Percentiles rank a stretch among this genome's conserved stretches.
Conservation (phyloP, 2,888 invertebrate genomes). For the Aphrophora alni region DNA sequence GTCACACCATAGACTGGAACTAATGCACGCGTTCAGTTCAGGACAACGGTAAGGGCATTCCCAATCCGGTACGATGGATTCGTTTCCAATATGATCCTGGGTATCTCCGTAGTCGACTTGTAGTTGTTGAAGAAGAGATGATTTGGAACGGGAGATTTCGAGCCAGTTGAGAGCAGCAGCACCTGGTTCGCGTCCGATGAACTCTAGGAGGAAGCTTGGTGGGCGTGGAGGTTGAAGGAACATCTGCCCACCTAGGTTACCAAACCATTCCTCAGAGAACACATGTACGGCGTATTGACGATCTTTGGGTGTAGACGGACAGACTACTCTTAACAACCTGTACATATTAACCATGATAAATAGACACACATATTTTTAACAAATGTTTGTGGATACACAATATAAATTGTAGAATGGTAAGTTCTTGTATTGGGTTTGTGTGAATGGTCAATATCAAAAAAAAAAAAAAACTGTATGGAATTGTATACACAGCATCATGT, state of each 20-base stretch:
- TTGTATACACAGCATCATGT: too few species aligned
- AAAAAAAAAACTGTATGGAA: too few species aligned
- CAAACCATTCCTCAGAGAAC: conserved; percentile 80
- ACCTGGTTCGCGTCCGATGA: conserved; percentile 76
- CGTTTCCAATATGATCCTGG: conserved; percentile 71
- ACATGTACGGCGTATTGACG: conserved; percentile 74
- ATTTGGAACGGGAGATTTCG: conserved; percentile 71
- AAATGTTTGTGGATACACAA: too few species aligned
- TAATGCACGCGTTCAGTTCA: conserved; percentile 79
- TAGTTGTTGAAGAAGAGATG: conserved; percentile 57
- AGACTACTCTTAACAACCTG: conserved; percentile 69
- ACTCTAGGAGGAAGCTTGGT: conserved; percentile 75
- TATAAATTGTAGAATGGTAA: too few species aligned
- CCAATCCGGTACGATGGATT: conserved; percentile 63
- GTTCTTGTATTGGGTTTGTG: too few species aligned
- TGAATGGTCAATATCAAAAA: too few species aligned
- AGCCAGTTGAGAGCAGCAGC: conserved; percentile 74
- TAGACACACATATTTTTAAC: conserved; percentile 25
- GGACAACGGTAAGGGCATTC: conserved; percentile 63
- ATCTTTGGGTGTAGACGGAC: conserved; percentile 73
- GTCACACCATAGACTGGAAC: conserved; percentile 76
- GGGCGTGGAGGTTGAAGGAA: conserved; percentile 59
- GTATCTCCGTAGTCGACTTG: conserved; percentile 61
- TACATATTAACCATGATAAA: neutral
- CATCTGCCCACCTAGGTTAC: conserved; percentile 42